Percentiles rank a stretch among this genome's conserved stretches.
phyloP scores from a whole-genome alignment of 2,113 vertebrate species.

The Catagonus wagneri region DNA sequence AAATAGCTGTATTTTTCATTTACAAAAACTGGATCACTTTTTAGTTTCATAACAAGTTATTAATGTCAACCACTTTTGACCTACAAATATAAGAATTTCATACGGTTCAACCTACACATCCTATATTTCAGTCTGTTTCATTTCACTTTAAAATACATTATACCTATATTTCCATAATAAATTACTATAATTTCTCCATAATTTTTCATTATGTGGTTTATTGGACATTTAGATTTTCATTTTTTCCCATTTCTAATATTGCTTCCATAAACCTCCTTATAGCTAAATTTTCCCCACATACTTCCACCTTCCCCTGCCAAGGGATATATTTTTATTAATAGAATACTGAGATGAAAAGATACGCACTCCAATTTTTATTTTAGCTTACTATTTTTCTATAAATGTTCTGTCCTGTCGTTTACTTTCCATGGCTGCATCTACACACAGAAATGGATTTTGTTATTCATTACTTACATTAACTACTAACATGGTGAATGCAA shows the following conservation, averaged over 20 bases:
- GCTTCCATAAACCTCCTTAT: background rate
- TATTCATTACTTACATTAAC: background rate
- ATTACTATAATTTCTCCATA: background rate
- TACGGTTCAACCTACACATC: background rate
- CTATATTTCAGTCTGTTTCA: background rate
- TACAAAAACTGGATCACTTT: background rate
- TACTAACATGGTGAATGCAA: background rate
- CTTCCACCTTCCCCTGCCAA: background rate
- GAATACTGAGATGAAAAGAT: background rate
- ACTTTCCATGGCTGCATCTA: background rate
- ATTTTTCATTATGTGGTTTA: background rate
- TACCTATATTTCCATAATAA: conserved; percentile 13
- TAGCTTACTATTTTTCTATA: background rate
- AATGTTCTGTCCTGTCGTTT: background rate
- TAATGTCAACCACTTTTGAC: background rate
- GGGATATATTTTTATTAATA: background rate
- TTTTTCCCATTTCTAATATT: conserved; percentile 11
- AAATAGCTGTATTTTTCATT: background rate
- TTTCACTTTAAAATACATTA: background rate
- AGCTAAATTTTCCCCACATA: background rate
- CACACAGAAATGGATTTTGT: background rate
- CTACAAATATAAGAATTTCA: background rate
- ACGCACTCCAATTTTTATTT: background rate
- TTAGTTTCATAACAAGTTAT: conserved; percentile 2
- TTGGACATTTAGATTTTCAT: background rate